phyloP scores from a whole-genome alignment of 2,113 vertebrate genomes.

The Pelobates fuscus region DNA sequence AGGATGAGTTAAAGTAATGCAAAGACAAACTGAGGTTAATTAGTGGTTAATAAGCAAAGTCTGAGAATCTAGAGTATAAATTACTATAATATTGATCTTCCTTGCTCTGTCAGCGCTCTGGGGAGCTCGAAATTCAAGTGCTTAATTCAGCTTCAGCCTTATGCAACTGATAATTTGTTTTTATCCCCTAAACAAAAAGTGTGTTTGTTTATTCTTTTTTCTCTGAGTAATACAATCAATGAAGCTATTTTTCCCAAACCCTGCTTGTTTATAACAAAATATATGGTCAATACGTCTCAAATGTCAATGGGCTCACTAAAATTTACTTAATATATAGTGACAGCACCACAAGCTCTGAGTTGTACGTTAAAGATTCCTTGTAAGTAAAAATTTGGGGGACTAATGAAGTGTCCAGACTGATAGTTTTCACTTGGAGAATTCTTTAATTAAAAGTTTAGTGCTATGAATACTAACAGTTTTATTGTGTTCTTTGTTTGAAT shows the following conservation, averaged over 20 bases:
- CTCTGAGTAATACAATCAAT: conserved; percentile 66
- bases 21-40: conserved; percentile 61
- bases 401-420: background rate
- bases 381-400: conserved; percentile 7
- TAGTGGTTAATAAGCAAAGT: conserved; percentile 64
- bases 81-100: conserved; percentile 69
- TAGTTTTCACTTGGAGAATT: background rate
- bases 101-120: conserved; percentile 65
- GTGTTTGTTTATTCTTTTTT: conserved; percentile 57
- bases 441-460: conserved; percentile 43
- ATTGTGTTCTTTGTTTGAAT: conserved; percentile 31
- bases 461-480: conserved; percentile 27
- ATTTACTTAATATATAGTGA: conserved; percentile 28
- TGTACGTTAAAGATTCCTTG: conserved; percentile 14
- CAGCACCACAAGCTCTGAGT: conserved; percentile 11
- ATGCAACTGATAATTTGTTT: conserved; percentile 64
- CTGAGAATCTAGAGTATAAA: conserved; percentile 55
- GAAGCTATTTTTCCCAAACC: conserved; percentile 45
- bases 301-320: conserved; percentile 60
- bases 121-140: conserved; percentile 65
- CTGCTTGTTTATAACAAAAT: conserved; percentile 29
- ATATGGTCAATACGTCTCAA: conserved; percentile 59
- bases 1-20: background rate
- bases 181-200: conserved; percentile 61
- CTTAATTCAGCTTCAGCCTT: conserved; percentile 69